A percentile compares a stretch with the other conserved stretches of the same genome.
These are phyloP conservation scores for Thryonomys swinderianus DNA, from an alignment of 2,113 vertebrate species.

Conservation along the genomic window DNA sequence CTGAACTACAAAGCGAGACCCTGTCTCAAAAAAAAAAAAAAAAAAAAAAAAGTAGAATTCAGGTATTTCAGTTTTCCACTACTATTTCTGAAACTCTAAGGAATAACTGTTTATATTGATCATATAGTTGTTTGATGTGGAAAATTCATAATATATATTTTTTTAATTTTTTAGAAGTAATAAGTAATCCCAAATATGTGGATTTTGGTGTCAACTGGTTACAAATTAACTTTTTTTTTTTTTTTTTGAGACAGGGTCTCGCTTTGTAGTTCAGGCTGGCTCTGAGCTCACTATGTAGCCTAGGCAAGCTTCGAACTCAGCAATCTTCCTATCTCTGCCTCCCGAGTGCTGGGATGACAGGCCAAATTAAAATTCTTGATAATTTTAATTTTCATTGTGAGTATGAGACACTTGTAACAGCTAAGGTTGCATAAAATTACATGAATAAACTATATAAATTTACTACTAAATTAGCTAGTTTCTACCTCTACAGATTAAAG, in stretches of 20 bases:
- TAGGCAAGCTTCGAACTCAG: too few relatives aligned
- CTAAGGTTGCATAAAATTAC: not conserved
- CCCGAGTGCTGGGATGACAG: too few relatives aligned
- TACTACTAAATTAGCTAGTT: not conserved
- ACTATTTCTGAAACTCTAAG: not conserved
- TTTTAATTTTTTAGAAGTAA: not conserved
- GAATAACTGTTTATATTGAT: not conserved
- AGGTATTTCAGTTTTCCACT: not conserved
- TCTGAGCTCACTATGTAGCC: too few relatives aligned
- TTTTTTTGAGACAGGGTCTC: too few relatives aligned
- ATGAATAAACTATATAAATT: not conserved
- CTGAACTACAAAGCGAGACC: too few relatives aligned
- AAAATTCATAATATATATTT: not conserved
- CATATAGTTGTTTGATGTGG: not conserved
- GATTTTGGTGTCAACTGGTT: not conserved
- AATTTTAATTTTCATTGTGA: not conserved
- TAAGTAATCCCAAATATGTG: not conserved
- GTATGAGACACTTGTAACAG: not conserved
- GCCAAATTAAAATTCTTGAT: not conserved
- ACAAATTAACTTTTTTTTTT: too few relatives aligned
- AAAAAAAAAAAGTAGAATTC: not conserved
- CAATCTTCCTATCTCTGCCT: too few relatives aligned
- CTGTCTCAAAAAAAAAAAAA: constrained; percentile 39
- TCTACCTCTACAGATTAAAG: not conserved
- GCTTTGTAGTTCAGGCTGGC: too few relatives aligned